Evolutionary conservation across 2,797 vertebrate genomes (phyloP), one percentile per base, ranked within the genome.

Genomic region (Alfaro cultratus): DNA sequence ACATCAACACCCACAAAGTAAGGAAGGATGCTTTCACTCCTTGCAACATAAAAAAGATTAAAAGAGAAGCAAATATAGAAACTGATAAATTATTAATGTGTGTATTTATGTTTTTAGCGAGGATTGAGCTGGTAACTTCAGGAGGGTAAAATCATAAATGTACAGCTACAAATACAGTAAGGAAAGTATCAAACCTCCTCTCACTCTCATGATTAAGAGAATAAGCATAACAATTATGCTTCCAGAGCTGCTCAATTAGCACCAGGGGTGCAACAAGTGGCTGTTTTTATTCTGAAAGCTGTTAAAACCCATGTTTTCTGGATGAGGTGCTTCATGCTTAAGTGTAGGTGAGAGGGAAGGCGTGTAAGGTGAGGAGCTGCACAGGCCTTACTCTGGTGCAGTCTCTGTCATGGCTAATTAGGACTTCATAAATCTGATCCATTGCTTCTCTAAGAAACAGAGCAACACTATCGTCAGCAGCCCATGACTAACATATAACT

Each of bases 361-460:
- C 8, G 70, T 55, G 72, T 68, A 62, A 79, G 26, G 51, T 26
- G 67, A 31, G 80, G 72, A 75, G 70, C 80, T 77, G 51, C 55
- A 29, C 82, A 86, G 49, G 67, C 81, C 90, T 75, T 86, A 83
- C 87, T 90, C 81, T 80, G 88, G 86, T 36, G 41, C 80, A 87
- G 88, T 85, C 82, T 85, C 88, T 92, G 92, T 95, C 95, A 96
- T 73, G 87, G 92, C 91, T 90, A 86, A 91, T 95, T 94, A 94
- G 84, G 91, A 93, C 90, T 92, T 92, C 88, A 94, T 94, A 95
- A 95, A 95, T 94, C 91, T 88, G 92, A 94, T 95, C 94, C 94
- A 93, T 92, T 77, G 74, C 76, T 78, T 91, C 89, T 92, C 86
- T 84, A 86, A 86, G 89, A 85, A 89, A 89, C 83, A 83, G 82